Base-by-base conservation (phyloP, 2,113 vertebrate species). In the Indicator indicator region DNA sequence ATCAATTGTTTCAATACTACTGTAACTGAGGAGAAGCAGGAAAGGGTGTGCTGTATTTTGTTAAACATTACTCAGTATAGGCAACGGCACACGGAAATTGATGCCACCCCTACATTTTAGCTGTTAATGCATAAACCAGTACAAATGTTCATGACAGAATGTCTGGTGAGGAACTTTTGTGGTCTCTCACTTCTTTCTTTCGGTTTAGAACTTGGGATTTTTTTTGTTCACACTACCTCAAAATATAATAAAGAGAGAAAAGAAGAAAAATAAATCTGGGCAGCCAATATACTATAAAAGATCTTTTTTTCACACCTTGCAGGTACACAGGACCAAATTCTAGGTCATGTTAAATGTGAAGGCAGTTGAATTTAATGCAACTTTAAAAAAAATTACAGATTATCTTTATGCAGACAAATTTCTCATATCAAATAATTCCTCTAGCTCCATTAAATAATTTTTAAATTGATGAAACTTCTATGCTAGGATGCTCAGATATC, bases 101-200 rank as follows among this genome's bases (percentile, higher is more conserved):
- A 81, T 90, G 70, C 62, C 80, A 95, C 92, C 72, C 44, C 33
- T 67, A 14, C 28, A 7, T 74, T 70, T 84, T 68, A 82, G 71
- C 40, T 65, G 65, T 75, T 96, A 86, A 94, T 86, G 77, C 52
- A 79, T 76, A 87, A 95, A 90, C 33, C 65, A 91, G 89, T 27
- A 58, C 59, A 81, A 93, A 80, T 1, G 4, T 60, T 86, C 40
- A 81, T 94, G 63, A 89, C 73, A 81, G 92, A 54, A 86, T 0
- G 8, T 93, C 89, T 90, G n/a, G 64, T 1, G 2, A 72, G 82
- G 72, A 85, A 79, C 59, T 59, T 83, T 9, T 0, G 1, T 91
- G 50, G 16, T 76, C 16, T 89, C 80, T 89, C 40, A 78, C 28
- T 94, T 65, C 86, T 85, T 93, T 79, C 79, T 93, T 94, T 88